A percentile compares a stretch with the other conserved stretches of the same genome.
Evolutionary conservation across 2,888 invertebrate genomes (phyloP).

Genomic region (Endomychus coccineus): DNA sequence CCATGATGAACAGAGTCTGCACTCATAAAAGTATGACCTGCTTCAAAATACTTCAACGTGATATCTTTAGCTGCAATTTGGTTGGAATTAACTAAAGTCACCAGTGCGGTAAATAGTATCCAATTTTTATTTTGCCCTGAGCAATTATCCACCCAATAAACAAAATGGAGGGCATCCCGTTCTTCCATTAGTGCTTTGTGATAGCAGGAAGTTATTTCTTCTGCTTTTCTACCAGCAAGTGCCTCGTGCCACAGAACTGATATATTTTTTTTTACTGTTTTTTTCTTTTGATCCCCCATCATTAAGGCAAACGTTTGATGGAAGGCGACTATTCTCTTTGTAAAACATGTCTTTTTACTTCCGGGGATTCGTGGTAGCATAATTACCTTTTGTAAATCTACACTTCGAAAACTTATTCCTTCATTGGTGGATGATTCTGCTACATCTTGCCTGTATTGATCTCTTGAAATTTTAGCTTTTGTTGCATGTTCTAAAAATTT

Average conservation of each 20-base stretch:
- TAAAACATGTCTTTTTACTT: too few relatives aligned
- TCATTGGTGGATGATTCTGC: too few relatives aligned
- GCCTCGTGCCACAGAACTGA: slow-evolving; percentile 30
- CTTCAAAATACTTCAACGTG: slow-evolving; percentile 21
- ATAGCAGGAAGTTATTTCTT: slow-evolving; percentile 22
- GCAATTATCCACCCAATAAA: slow-evolving; percentile 22
- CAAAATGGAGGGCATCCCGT: slow-evolving; percentile 14
- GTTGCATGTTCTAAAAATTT: too few relatives aligned
- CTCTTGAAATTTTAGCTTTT: too few relatives aligned
- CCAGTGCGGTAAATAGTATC: slow-evolving; percentile 17
- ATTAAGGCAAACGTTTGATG: too few relatives aligned
- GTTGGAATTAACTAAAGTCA: slow-evolving; percentile 18
- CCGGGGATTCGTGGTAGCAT: too few relatives aligned
- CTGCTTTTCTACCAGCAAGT: slow-evolving; percentile 29
- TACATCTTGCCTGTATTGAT: too few relatives aligned
- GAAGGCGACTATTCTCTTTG: too few relatives aligned
- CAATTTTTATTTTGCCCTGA: slow-evolving; percentile 22
- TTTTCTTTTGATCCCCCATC: too few relatives aligned
- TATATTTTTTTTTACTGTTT: too few relatives aligned
- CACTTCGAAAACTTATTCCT: too few relatives aligned
- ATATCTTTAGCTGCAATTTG: slow-evolving; percentile 10
- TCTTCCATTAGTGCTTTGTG: slow-evolving; percentile 13
- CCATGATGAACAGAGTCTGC: slow-evolving; percentile 20
- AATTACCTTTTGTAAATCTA: too few relatives aligned
- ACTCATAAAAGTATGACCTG: slow-evolving; percentile 23